Evolutionary conservation across 2,797 vertebrate species (phyloP).

Genomic region (Syngnathus rostellatus): DNA sequence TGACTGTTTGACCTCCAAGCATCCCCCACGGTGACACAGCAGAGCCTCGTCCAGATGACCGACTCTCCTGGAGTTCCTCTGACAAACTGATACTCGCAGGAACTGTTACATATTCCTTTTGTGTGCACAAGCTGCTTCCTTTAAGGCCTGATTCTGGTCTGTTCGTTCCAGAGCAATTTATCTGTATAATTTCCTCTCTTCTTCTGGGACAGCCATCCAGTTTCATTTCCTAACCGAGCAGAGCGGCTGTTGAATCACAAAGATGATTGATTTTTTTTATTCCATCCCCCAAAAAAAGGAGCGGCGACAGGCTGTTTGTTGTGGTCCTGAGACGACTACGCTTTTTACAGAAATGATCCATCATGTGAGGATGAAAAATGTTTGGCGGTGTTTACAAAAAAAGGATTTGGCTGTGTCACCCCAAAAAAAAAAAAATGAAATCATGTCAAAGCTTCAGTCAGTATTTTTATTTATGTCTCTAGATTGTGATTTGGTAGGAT

Average conservation of each 20-base stretch:
- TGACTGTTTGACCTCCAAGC: conserved; percentile 35
- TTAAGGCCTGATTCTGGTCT: conserved; percentile 26
- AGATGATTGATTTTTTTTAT: conserved; percentile 10
- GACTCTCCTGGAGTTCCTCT: conserved; percentile 17
- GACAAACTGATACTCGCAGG: conserved; percentile 11
- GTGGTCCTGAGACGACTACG: conserved; percentile 6
- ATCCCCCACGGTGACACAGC: conserved; percentile 25
- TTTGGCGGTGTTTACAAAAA: not conserved
- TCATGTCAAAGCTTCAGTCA: not conserved
- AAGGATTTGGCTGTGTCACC: not conserved
- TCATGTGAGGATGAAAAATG: not conserved
- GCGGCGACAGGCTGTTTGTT: conserved; percentile 18
- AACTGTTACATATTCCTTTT: not conserved
- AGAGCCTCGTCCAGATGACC: conserved; percentile 32
- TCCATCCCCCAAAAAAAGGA: conserved; percentile 13
- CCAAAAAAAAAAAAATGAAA: not conserved
- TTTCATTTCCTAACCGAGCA: conserved; percentile 35
- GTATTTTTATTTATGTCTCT: not conserved
- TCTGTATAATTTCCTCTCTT: conserved; percentile 41
- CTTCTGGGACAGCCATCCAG: conserved; percentile 27
- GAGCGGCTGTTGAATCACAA: conserved; percentile 14
- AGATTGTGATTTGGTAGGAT: too few species aligned
- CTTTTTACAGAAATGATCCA: not conserved
- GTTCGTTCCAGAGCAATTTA: conserved; percentile 47
- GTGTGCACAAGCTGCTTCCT: conserved; percentile 10